Conservation (phyloP, 2,888 invertebrate species). For the Drosophila algonquin region DNA sequence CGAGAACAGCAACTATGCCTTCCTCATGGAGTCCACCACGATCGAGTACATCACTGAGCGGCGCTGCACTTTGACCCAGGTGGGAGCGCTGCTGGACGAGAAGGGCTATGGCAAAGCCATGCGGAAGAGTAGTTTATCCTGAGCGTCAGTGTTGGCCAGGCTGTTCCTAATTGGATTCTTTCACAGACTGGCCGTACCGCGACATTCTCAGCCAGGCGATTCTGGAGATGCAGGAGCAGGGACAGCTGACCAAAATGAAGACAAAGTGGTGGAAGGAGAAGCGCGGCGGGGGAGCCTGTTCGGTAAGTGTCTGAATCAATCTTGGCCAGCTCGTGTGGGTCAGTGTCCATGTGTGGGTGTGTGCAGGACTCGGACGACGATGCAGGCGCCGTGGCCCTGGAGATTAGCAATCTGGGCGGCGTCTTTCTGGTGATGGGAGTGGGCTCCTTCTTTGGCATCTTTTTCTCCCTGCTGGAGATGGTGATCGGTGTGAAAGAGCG, state of each 20-base stretch:
- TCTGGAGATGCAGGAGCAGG: conserved; percentile 93
- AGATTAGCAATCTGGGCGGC: conserved; percentile 88
- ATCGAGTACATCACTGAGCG: conserved; percentile 90
- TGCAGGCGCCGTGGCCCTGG: conserved; percentile 84
- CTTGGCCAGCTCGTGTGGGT: conserved; percentile 29
- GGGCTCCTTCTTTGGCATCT: conserved; percentile 83
- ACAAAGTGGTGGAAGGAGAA: conserved; percentile 96
- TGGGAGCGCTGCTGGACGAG: conserved; percentile 87
- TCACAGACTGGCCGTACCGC: conserved; percentile 86
- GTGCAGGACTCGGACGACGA: conserved; percentile 80
- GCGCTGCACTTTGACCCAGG: conserved; percentile 87
- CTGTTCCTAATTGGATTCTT: conserved; percentile 16
- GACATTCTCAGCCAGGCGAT: conserved; percentile 92
- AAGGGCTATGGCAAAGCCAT: conserved; percentile 91
- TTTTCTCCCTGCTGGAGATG: conserved; percentile 82
- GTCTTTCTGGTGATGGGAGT: conserved; percentile 87
- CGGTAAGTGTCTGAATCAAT: conserved; percentile 84
- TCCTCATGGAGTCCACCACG: conserved; percentile 91
- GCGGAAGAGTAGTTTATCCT: conserved; percentile 85
- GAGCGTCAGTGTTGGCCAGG: not conserved
- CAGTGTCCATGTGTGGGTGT: conserved; percentile 49
- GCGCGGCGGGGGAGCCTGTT: conserved; percentile 89
- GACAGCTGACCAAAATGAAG: conserved; percentile 90
- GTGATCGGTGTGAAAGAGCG: conserved; percentile 81
- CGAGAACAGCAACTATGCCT: conserved; percentile 87